These are phyloP conservation scores for Hyla sarda DNA, from an alignment of 2,113 vertebrate genomes.

Conservation along the genomic window DNA sequence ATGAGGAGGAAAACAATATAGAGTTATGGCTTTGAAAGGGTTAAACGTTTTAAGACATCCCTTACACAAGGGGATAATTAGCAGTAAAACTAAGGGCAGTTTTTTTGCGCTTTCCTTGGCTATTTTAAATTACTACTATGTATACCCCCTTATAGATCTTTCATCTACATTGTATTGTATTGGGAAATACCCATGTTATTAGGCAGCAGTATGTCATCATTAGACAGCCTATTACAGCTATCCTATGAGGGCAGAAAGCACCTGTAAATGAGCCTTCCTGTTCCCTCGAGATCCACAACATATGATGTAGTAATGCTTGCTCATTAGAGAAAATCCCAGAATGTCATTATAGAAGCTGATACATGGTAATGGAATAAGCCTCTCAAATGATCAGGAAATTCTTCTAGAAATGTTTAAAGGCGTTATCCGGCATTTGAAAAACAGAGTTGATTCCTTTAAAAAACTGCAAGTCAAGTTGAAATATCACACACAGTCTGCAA, in stretches of 20 bases:
- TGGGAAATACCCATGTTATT: neutral
- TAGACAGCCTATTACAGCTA: neutral
- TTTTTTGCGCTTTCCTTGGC: too few species aligned
- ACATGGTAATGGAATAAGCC: neutral
- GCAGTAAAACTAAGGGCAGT: too few species aligned
- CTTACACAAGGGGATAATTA: too few species aligned
- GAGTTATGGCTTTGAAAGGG: too few species aligned
- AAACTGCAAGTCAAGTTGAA: too few species aligned
- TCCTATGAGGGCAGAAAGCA: neutral
- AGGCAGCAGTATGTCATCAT: neutral
- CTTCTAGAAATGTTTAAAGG: neutral
- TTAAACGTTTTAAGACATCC: too few species aligned
- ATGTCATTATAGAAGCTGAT: neutral
- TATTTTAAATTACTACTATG: neutral
- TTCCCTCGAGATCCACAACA: neutral
- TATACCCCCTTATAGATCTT: too few species aligned
- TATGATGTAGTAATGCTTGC: neutral
- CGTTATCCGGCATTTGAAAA: too few species aligned
- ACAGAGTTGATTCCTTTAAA: too few species aligned
- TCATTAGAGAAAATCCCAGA: neutral
- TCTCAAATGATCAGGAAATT: neutral
- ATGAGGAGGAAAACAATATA: too few species aligned
- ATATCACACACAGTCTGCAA: too few species aligned
- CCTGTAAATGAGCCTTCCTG: neutral
- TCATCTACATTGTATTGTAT: neutral